A percentile compares a stretch with the other conserved stretches of the same genome.
Conservation (phyloP, 2,888 invertebrate genomes). For the Empis stercorea region DNA sequence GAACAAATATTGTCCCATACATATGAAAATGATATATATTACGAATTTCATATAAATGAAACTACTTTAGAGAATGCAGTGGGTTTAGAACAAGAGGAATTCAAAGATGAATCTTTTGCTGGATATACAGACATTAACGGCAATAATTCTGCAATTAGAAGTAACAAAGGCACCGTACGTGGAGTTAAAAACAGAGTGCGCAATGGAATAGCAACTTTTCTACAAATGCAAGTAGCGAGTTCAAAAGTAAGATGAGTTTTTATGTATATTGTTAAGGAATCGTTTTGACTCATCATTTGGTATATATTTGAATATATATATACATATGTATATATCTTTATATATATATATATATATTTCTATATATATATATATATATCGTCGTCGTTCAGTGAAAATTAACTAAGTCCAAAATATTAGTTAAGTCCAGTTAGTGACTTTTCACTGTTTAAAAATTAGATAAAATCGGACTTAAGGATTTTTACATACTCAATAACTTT, state of each 20-base stretch:
- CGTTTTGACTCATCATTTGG: too few relatives aligned
- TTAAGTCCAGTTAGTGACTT: too few relatives aligned
- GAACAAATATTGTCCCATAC: not conserved
- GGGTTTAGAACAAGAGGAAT: slow-evolving; percentile 16
- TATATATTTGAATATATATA: too few relatives aligned
- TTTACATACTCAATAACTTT: too few relatives aligned
- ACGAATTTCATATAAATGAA: slow-evolving; percentile 72
- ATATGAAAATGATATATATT: slow-evolving; percentile 66
- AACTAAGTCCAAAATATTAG: too few relatives aligned
- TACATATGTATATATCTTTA: too few relatives aligned
- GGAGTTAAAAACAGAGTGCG: slow-evolving; percentile 90
- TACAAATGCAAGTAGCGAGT: slow-evolving; percentile 64
- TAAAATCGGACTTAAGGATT: too few relatives aligned
- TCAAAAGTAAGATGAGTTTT: slow-evolving; percentile 67
- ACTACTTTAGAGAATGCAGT: slow-evolving; percentile 24
- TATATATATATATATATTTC: too few relatives aligned
- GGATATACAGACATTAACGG: slow-evolving; percentile 55
- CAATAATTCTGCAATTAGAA: slow-evolving; percentile 67
- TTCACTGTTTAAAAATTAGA: too few relatives aligned
- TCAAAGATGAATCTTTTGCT: slow-evolving; percentile 58
- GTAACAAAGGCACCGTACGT: slow-evolving; percentile 83
- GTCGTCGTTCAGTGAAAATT: too few relatives aligned
- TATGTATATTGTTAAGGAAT: not conserved
- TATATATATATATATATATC: too few relatives aligned
- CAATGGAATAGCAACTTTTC: slow-evolving; percentile 90